Evolutionary conservation across 1,140 invertebrate species (phyloP).

Genomic region (Hylaeus anthracinus): DNA sequence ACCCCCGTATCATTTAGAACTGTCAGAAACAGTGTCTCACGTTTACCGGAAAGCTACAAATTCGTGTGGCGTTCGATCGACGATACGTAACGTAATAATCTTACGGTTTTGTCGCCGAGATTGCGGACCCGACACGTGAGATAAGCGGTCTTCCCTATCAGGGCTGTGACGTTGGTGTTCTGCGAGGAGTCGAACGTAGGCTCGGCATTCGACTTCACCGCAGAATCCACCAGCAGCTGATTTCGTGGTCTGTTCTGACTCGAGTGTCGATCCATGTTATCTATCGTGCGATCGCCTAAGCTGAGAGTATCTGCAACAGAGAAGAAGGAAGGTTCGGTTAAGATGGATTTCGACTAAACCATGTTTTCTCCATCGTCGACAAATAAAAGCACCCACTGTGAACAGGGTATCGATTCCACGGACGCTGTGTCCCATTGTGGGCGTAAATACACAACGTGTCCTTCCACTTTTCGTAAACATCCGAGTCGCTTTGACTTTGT

Average conservation of each 20-base stretch:
- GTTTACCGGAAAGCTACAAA: neutral
- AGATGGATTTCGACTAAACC: neutral
- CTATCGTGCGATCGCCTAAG: conserved; percentile 76
- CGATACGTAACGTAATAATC: conserved; percentile 49
- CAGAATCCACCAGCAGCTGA: conserved; percentile 74
- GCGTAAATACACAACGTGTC: neutral
- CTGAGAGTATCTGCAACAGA: conserved; percentile 77
- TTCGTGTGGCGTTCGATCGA: neutral
- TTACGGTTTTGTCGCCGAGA: conserved; percentile 90
- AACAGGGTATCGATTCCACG: conserved; percentile 21
- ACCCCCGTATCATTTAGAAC: no score
- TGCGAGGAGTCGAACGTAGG: conserved; percentile 88
- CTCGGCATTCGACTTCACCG: conserved; percentile 79
- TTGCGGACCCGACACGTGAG: conserved; percentile 90
- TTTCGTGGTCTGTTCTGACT: conserved; percentile 75
- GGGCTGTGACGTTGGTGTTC: conserved; percentile 89
- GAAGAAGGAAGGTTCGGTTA: conserved; percentile 34
- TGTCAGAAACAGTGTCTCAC: no score
- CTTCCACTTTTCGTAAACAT: neutral
- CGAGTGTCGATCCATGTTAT: conserved; percentile 73
- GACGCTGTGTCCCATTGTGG: neutral
- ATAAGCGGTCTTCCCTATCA: conserved; percentile 90
- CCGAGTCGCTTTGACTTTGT: neutral
- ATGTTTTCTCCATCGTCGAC: no score
- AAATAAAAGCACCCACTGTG: neutral